Base-by-base conservation (phyloP, 1,140 invertebrate species). In the Sarcophaga bullata region DNA sequence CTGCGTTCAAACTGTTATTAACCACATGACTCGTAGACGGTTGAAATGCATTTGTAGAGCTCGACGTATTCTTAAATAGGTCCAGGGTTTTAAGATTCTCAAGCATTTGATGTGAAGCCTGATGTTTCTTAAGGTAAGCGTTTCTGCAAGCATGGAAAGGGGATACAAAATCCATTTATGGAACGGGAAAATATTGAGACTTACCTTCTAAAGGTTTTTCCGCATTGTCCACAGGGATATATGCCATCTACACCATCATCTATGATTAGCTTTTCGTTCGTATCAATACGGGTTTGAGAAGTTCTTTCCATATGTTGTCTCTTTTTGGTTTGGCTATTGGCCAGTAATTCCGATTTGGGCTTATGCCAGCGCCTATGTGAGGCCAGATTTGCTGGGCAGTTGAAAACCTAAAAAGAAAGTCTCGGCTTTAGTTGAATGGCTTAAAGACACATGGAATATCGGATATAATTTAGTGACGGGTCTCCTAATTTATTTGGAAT, bases 351-450 rank as follows among this genome's bases (percentile, higher is more conserved):
- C 10, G 86, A 85, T 68, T 90, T 90, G 13, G 98, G 98, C 86
- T 98, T 97, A 68, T 68, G 62, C 98, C 98, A 99, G 47, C 98
- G 92, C 37, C 98, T 93, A 91, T 99, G 98, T 0, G 97, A 99
- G 0, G 98, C 98, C 84, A 99, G 90, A 90, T 99, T 99, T 7
- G 98, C 98, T 0, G 98, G 98, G 90, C 98, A 99, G 89, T 98
- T 98, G 92, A 99, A 99, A 0, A 98, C 95, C 89, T 91, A 83
- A 19, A 68, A 85, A 8, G 75, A 47, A 73, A 47, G n/a, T n/a
- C n/a, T n/a, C n/a, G n/a, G n/a, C n/a, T n/a, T n/a, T n/a, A n/a
- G n/a, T n/a, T n/a, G n/a, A n/a, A 37, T 1, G 25, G 25, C 25
- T 37, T 37, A 37, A 15, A 25, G 11, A 47, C 1, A 47, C 37